These are phyloP conservation scores for Argopecten irradians DNA, from an alignment of 1,140 invertebrate species.

Conservation along the genomic window DNA sequence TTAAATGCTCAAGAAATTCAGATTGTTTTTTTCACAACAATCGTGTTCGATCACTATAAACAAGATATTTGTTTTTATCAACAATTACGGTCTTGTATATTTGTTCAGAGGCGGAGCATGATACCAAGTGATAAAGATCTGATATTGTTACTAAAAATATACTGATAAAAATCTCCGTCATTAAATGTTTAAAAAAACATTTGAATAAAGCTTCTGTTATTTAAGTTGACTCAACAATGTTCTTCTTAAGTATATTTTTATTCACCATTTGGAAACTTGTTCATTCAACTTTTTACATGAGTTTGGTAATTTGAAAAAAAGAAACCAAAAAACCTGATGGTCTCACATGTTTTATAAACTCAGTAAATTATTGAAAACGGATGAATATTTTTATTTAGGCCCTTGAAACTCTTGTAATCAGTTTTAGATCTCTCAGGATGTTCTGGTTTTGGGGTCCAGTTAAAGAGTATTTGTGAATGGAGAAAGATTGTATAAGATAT, in stretches of 20 bases:
- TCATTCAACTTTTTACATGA: too few relatives aligned
- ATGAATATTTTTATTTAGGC: too few relatives aligned
- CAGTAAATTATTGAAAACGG: too few relatives aligned
- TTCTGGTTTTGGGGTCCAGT: too few relatives aligned
- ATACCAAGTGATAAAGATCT: neutral
- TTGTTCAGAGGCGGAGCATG: neutral
- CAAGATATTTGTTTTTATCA: neutral
- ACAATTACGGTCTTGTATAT: neutral
- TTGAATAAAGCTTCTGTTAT: neutral
- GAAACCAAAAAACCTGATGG: too few relatives aligned
- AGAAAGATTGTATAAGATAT: too few relatives aligned
- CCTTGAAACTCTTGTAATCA: too few relatives aligned
- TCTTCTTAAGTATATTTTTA: neutral
- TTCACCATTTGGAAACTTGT: neutral
- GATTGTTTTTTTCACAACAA: neutral
- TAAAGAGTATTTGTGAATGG: too few relatives aligned
- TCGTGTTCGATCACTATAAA: too few relatives aligned
- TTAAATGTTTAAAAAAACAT: slow-evolving; percentile 4
- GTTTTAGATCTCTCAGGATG: too few relatives aligned
- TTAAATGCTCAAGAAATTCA: neutral
- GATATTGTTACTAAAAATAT: neutral
- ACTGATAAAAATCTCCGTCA: neutral
- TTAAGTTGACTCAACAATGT: neutral
- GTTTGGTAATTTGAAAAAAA: too few relatives aligned
- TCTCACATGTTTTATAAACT: too few relatives aligned